Base-by-base conservation (phyloP, 2,113 vertebrate genomes). In the Oreotrochilus melanogaster region DNA sequence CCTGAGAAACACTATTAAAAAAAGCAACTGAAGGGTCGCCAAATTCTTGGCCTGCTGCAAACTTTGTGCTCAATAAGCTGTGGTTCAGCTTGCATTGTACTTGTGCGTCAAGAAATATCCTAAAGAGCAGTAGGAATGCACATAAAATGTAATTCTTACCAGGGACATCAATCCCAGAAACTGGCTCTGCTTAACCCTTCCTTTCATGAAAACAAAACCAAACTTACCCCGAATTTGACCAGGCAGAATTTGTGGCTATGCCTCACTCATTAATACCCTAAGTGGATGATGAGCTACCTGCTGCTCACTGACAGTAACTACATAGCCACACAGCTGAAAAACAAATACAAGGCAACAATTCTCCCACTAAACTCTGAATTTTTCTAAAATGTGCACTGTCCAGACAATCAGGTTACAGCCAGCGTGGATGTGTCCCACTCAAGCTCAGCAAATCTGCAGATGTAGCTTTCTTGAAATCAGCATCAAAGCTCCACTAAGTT, bases 11-110 rank as follows among this genome's bases (percentile, higher is more conserved):
- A 22, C 9, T 76, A 45, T 76, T 79, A 47, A 31, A 85, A 93
- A 79, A 90, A 66, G 66, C 70, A 94, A 85, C 78, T 71, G 89
- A 61, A 24, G 65, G 64, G 39, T 4, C 71, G 92, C 93, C 96
- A 93, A 90, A 91, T 95, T 71, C 90, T 73, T 73, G 47, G 65
- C 72, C 87, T 65, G 82, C 18, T 88, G 89, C 87, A 95, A 42
- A 71, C n/a, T 47, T 67, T 4, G 15, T 28, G 10, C 45, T 84
- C 79, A 83, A 37, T 4, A 8, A 24, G 85, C 75, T 94, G 88
- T 18, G 92, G 60, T 15, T 88, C 71, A 3, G 67, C 31, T 11
- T 73, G 78, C 71, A 82, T 79, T 69, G 78, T 76, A 51, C 78
- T 92, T 5, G 47, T 54, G 79, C 7, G 19, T n/a, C 92, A 81